phyloP scores from a whole-genome alignment of 2,888 invertebrate species.

The Patella ulyssiponensis region DNA sequence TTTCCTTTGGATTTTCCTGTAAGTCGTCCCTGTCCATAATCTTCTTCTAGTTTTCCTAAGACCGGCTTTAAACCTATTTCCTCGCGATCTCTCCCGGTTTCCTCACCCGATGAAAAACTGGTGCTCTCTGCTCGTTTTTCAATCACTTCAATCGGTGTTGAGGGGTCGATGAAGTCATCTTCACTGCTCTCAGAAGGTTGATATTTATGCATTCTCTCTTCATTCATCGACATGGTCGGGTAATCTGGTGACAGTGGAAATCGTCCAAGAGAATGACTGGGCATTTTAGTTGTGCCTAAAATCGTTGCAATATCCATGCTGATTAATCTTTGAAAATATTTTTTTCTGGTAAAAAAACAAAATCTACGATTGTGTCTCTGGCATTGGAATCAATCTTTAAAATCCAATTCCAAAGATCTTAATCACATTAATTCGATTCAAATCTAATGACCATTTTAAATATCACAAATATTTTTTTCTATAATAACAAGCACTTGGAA shows the following conservation, averaged over 20 bases:
- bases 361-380: too few relatives aligned
- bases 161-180: conserved; percentile 4
- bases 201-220: background rate
- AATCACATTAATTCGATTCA: too few relatives aligned
- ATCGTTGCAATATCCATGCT: conserved; percentile 4
- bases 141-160: background rate
- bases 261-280: background rate
- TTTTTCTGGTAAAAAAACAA: too few relatives aligned
- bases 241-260: conserved; percentile 1
- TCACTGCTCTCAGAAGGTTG: background rate
- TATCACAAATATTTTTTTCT: too few relatives aligned
- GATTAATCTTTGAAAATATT: background rate
- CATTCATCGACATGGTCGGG: background rate
- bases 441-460: too few relatives aligned
- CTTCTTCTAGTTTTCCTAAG: background rate
- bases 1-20: background rate
- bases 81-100: background rate
- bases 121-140: conserved; percentile 1
- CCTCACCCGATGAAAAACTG: conserved; percentile 10
- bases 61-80: background rate
- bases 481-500: too few relatives aligned
- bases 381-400: too few relatives aligned
- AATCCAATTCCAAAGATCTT: too few relatives aligned
- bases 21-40: background rate
- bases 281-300: conserved; percentile 8